These are phyloP conservation scores for Lasiommata megera DNA, from an alignment of 2,888 invertebrate species.

Conservation along the genomic window DNA sequence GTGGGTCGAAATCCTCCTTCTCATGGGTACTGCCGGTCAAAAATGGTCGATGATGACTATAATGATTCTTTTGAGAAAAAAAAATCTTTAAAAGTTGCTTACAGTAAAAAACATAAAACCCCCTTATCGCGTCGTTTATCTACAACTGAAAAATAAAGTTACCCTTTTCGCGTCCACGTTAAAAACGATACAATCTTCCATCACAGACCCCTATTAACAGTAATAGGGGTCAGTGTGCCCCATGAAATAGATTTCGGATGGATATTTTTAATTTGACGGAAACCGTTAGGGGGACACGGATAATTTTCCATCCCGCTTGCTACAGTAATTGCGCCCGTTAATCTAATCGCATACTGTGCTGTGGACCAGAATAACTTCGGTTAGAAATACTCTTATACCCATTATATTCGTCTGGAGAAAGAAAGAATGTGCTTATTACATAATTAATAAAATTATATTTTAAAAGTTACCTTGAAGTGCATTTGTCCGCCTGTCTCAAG, in stretches of 20 bases:
- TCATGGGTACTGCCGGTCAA: no score
- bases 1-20: no score
- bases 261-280: conserved; percentile 43
- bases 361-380: conserved; percentile 32
- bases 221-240: not conserved
- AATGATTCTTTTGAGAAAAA: no score
- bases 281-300: conserved; percentile 40
- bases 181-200: conserved; percentile 4
- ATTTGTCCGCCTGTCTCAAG: no score
- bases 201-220: conserved; percentile 4
- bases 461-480: no score
- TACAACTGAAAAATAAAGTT: not conserved
- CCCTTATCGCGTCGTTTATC: not conserved
- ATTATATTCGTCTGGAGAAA: no score
- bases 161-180: conserved; percentile 1
- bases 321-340: conserved; percentile 45
- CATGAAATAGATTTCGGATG: conserved; percentile 12
- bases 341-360: conserved; percentile 38
- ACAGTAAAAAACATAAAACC: not conserved
- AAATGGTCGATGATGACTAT: no score
- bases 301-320: conserved; percentile 52
- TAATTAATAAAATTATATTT: no score
- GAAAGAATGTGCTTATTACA: no score
- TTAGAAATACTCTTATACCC: conserved; percentile 31
- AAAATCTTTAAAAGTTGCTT: no score